A percentile compares a stretch with the other conserved stretches of the same genome.
Conservation (phyloP, 2,113 vertebrate species). For the Planiliza haematocheilus region DNA sequence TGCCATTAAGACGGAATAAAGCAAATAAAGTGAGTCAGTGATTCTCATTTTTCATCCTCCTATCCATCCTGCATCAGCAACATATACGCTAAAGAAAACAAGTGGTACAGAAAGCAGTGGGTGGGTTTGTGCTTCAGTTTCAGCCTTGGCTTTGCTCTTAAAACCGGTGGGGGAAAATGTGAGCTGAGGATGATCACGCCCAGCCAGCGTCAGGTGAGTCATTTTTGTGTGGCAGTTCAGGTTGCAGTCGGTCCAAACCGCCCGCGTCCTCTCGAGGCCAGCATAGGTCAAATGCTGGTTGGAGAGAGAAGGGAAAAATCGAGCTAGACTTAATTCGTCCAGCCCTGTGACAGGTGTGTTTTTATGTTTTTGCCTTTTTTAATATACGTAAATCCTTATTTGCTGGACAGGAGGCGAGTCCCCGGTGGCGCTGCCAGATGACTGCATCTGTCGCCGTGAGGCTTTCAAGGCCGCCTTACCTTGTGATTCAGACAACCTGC, state of each 20-base stretch:
- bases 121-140: conserved; percentile 72
- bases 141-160: conserved; percentile 63
- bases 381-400: conserved; percentile 59
- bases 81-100: conserved; percentile 73
- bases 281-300: conserved; percentile 65
- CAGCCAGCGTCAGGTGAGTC: conserved; percentile 81
- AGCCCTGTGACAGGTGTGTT: conserved; percentile 66
- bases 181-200: conserved; percentile 73
- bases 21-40: conserved; percentile 68
- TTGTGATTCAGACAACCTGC: conserved; percentile 40
- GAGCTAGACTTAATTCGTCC: conserved; percentile 62
- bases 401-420: conserved; percentile 34
- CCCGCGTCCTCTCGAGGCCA: conserved; percentile 60
- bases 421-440: conserved; percentile 55
- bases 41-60: conserved; percentile 68
- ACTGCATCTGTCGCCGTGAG: conserved; percentile 59
- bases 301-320: conserved; percentile 62
- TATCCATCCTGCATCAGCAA: conserved; percentile 71
- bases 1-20: conserved; percentile 51
- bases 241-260: conserved; percentile 75
- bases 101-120: conserved; percentile 54
- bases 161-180: conserved; percentile 74
- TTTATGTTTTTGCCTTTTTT: conserved; percentile 45
- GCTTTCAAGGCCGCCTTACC: conserved; percentile 34
- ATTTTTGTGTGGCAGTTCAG: conserved; percentile 79